Percentiles rank a stretch among this genome's conserved stretches.
Conservation (phyloP, 2,113 vertebrate genomes). For the Papio anubis region DNA sequence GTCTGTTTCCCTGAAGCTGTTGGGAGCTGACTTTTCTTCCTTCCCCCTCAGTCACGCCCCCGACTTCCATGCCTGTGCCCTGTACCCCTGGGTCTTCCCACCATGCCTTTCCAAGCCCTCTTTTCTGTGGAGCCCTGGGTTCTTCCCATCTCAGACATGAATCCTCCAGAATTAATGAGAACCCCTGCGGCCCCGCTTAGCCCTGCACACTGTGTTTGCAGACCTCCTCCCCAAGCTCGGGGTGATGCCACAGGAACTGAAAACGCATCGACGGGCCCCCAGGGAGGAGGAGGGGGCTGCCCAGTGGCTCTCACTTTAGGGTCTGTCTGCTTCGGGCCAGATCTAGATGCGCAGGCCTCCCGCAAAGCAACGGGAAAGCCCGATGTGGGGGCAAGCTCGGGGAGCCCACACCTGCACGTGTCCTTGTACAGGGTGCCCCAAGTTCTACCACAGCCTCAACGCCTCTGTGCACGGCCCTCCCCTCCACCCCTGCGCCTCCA, state of each 20-base stretch:
- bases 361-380: not conserved
- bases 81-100: not conserved
- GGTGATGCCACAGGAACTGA: not conserved
- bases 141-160: not conserved
- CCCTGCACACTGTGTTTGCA: not conserved
- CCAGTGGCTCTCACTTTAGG: not conserved
- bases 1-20: not conserved
- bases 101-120: not conserved
- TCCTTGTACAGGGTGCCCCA: not conserved
- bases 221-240: not conserved
- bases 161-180: not conserved
- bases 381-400: fast-evolving
- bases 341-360: not conserved
- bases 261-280: not conserved
- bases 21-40: not conserved
- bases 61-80: not conserved
- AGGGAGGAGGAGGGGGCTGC: not conserved
- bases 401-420: not conserved
- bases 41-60: fast-evolving
- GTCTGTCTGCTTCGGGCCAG: not conserved
- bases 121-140: not conserved
- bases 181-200: fast-evolving
- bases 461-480: not conserved
- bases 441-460: fast-evolving
- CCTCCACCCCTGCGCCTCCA: not conserved